These are phyloP conservation scores for Drosophila cognata DNA, from an alignment of 2,888 invertebrate genomes.

Conservation along the genomic window DNA sequence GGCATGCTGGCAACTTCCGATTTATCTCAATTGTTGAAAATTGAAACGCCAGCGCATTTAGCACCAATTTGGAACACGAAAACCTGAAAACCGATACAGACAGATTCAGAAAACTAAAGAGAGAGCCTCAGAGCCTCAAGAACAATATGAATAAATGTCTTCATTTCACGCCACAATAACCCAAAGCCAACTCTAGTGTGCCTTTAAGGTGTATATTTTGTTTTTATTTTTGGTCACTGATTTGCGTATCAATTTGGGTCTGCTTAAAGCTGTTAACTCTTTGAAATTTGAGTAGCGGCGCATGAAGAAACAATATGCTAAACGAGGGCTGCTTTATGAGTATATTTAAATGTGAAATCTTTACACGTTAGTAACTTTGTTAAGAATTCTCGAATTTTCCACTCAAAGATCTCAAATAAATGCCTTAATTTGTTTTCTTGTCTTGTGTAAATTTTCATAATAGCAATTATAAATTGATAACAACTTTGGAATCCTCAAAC, in stretches of 20 bases:
- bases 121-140: slow-evolving; percentile 7
- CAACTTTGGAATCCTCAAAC: background rate
- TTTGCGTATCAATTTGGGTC: slow-evolving; percentile 56
- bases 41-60: slow-evolving; percentile 76
- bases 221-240: slow-evolving; percentile 42
- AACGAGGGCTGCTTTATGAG: slow-evolving; percentile 41
- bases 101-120: slow-evolving; percentile 33
- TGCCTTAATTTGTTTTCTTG: background rate
- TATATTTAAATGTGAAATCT: background rate
- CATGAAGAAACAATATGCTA: slow-evolving; percentile 14
- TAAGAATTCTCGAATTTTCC: background rate
- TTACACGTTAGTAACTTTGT: background rate
- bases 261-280: slow-evolving; percentile 64
- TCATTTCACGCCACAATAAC: slow-evolving; percentile 58
- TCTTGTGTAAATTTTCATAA: background rate
- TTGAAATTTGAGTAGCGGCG: slow-evolving; percentile 68
- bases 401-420: background rate
- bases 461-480: background rate
- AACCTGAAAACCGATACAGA: slow-evolving; percentile 65
- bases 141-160: slow-evolving; percentile 68
- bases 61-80: slow-evolving; percentile 73
- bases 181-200: slow-evolving; percentile 20
- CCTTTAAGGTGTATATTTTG: slow-evolving; percentile 17
- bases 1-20: slow-evolving; percentile 77
- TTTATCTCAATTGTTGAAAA: slow-evolving; percentile 80